Evolutionary conservation across 64 coral and sea anemone species (phyloP).

Genomic region (Stichodactyla mertensii): DNA sequence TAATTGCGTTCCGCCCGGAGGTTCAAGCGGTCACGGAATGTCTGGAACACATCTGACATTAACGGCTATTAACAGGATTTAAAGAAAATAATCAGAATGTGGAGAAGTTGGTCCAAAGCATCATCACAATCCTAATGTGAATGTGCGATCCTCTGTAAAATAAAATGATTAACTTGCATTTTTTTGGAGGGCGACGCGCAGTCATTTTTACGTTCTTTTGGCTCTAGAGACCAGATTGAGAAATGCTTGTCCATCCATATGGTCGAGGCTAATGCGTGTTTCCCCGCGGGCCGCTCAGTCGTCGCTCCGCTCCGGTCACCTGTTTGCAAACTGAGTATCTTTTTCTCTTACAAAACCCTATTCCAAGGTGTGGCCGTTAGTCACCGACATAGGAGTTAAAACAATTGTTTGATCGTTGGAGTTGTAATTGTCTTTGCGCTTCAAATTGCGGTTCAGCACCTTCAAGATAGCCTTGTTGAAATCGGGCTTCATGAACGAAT

Average conservation of each 20-base stretch:
- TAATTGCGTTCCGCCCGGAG: neutral
- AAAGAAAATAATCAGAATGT: neutral
- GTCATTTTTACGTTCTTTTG: too few species aligned
- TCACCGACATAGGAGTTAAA: neutral
- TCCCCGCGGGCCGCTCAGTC: too few species aligned
- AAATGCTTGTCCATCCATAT: neutral
- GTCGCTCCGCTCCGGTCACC: neutral
- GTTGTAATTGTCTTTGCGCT: neutral
- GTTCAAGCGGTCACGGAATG: neutral
- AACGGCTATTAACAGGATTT: constrained; percentile 1
- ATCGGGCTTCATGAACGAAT: constrained; percentile 74
- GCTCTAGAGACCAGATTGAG: neutral
- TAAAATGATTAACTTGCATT: neutral
- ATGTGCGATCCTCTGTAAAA: neutral
- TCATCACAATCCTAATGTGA: neutral
- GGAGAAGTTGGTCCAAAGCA: neutral
- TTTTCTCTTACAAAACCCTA: neutral
- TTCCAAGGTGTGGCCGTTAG: neutral
- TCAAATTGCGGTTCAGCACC: neutral
- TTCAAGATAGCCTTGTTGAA: constrained; percentile 23
- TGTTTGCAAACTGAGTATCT: neutral
- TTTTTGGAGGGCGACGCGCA: too few species aligned
- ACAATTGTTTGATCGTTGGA: constrained; percentile 9
- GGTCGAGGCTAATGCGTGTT: neutral
- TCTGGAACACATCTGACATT: neutral